A percentile compares a stretch with the other conserved stretches of the same genome.
phyloP scores from a whole-genome alignment of 2,888 invertebrate genomes.

The Drosophila nr. medialis region DNA sequence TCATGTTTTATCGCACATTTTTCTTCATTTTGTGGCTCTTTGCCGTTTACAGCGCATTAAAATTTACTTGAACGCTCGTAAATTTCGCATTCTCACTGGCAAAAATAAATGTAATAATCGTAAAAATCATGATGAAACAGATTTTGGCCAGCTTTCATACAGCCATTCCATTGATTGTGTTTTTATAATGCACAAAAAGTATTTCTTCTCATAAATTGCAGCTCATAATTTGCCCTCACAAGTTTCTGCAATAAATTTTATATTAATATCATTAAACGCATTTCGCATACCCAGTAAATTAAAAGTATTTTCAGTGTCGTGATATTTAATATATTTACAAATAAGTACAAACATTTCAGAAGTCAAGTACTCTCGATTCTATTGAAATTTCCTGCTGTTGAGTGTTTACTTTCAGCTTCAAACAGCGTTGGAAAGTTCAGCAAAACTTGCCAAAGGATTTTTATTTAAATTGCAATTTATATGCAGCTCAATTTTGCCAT shows the following conservation, averaged over 20 bases:
- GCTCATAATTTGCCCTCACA: conserved; percentile 11
- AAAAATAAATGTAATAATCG: conserved; percentile 65
- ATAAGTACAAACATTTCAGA: background rate
- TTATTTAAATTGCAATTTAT: background rate
- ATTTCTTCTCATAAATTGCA: conserved; percentile 30
- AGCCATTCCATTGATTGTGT: conserved; percentile 33
- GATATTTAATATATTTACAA: background rate
- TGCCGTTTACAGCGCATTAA: conserved; percentile 68
- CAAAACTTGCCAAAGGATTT: conserved; percentile 17
- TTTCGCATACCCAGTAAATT: conserved; percentile 5
- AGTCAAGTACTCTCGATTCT: no score
- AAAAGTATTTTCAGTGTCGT: background rate
- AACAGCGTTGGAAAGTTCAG: background rate
- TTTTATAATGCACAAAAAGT: conserved; percentile 26
- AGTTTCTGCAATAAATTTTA: conserved; percentile 6
- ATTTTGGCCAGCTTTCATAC: conserved; percentile 32
- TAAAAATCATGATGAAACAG: conserved; percentile 61
- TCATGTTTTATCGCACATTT: conserved; percentile 72
- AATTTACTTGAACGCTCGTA: conserved; percentile 70
- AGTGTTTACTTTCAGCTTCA: background rate
- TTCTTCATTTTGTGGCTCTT: conserved; percentile 61
- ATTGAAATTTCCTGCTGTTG: background rate
- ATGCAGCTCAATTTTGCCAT: background rate
- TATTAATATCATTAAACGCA: conserved; percentile 2
- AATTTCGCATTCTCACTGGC: conserved; percentile 57